Evolutionary conservation across 2,888 invertebrate species (phyloP), one percentile per base, ranked within the genome.

Genomic region (Pseudococcus viburni): DNA sequence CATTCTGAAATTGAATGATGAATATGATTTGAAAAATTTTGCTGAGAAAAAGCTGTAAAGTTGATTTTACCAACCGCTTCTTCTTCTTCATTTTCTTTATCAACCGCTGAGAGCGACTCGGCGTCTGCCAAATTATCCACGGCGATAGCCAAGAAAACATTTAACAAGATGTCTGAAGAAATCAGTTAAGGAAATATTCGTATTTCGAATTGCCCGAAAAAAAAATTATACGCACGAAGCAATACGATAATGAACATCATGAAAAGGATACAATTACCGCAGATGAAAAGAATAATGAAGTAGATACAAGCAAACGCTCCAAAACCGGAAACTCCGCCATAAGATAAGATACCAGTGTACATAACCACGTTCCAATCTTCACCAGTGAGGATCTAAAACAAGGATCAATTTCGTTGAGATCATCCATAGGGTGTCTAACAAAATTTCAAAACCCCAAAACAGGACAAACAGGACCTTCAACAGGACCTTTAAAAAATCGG

Each of bases 301-400:
- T 99, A 99, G 91, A 99, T 94, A 92, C 98, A 98, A 86, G 99
- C 98, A 89, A 99, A 92, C 90, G 98, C 96, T 84, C 99, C 99
- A 89, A 95, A 93, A 0, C 96, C 95, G 55, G 96, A 94, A 8
- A 99, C 98, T 3, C 99, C 99, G 8, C 98, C 99, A 91, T 98
- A 99, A 0, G 99, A 98, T 90, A 95, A 95, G 90, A 99, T 99
- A 22, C 99, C 99, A 91, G 96, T 95, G 92, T 99, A 99, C 99
- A 99, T 99, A n/a, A 99, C 99, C 11, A 95, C 95, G 92, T 99
- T 99, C 99, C 99, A 99, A 92, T 99, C 99, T 92, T 99, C 99
- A 91, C 99, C 99, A 15, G 99, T 99, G 90, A 99, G 93, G 91
- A 99, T 99, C 99, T 99, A 91, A 39, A 84, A 88, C 33, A 73